Conservation (phyloP, 2,888 invertebrate species). For the Agriotes lineatus region DNA sequence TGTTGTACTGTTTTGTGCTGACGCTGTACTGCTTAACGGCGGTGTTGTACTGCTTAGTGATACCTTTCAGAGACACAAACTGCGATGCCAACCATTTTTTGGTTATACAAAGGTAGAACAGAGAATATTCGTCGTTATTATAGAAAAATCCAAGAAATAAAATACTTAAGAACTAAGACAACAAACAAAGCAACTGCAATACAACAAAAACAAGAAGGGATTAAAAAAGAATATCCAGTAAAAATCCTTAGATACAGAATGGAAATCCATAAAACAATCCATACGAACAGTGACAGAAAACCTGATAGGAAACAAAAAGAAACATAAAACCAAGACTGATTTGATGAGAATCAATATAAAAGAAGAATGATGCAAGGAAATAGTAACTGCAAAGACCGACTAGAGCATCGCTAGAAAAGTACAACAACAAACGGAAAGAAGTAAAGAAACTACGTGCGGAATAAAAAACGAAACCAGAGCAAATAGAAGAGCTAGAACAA, state of each 20-base stretch:
- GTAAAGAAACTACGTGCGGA: neutral
- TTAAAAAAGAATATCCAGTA: neutral
- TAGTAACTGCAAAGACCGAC: neutral
- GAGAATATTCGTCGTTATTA: too few species aligned
- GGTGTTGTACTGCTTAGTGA: too few species aligned
- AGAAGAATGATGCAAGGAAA: neutral
- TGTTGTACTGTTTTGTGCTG: too few species aligned
- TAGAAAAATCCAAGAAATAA: neutral
- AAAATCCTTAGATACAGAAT: neutral
- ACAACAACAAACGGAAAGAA: neutral
- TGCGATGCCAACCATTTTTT: too few species aligned
- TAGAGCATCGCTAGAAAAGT: neutral
- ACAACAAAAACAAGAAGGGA: neutral
- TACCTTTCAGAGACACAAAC: too few species aligned
- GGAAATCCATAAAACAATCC: neutral
- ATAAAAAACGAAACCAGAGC: neutral
- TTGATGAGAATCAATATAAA: neutral
- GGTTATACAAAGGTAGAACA: too few species aligned
- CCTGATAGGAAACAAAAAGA: neutral
- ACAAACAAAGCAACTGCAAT: neutral
- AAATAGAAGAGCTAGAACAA: neutral
- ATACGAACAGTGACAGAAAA: neutral
- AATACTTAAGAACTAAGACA: neutral
- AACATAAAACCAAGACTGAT: neutral
- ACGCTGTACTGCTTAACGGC: too few species aligned